Conservation (phyloP, 2,797 vertebrate genomes). For the Neosalanx taihuensis region DNA sequence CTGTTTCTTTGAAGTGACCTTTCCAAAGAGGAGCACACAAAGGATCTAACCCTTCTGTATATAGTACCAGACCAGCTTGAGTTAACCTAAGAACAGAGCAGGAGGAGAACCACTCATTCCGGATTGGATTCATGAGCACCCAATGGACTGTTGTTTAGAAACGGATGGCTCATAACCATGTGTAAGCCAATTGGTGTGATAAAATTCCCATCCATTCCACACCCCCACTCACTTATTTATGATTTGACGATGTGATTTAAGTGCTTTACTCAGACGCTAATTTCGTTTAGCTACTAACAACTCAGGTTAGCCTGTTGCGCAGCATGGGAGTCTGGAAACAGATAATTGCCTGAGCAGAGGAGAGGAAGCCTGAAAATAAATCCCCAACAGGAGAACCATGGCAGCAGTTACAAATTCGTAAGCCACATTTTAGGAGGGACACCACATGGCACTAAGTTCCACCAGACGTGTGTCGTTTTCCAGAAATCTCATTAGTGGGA, state of each 20-base stretch:
- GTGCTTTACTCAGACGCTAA: neutral
- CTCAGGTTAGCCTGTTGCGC: neutral
- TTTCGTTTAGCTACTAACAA: conserved; percentile 1
- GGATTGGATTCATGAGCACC: conserved; percentile 16
- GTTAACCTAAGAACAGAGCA: conserved; percentile 20
- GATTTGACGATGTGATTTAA: neutral
- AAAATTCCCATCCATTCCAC: neutral
- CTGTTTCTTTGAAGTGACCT: conserved; percentile 15
- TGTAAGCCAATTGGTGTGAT: neutral
- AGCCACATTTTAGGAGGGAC: neutral
- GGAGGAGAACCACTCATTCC: conserved; percentile 6
- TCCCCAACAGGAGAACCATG: conserved; percentile 5
- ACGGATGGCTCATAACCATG: conserved; percentile 13
- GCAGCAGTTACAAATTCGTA: neutral
- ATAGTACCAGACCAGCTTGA: conserved; percentile 26
- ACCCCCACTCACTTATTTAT: neutral
- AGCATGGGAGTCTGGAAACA: neutral
- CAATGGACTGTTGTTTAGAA: conserved; percentile 12
- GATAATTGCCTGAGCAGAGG: neutral
- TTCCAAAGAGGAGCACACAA: conserved; percentile 18
- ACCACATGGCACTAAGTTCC: neutral
- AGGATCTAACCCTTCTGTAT: conserved; percentile 12
- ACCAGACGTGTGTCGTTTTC: neutral
- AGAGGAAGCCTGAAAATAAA: conserved; percentile 3
- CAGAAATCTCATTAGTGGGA: neutral